Evolutionary conservation across 2,113 vertebrate genomes (phyloP), one percentile per base, ranked within the genome.

Genomic region (Cynoglossus semilaevis): DNA sequence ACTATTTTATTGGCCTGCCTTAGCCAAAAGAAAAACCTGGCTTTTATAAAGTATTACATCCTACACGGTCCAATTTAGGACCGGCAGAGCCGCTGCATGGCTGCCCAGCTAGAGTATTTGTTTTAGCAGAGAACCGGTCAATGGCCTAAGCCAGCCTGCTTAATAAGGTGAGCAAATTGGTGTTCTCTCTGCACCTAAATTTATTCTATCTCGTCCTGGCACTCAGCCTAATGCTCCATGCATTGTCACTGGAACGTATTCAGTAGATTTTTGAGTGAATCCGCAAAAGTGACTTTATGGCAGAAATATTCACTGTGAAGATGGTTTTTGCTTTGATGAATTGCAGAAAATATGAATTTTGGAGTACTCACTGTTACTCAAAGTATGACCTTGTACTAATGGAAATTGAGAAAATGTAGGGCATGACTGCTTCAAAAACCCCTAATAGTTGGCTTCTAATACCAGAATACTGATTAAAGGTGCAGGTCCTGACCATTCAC

Each of bases 151-250:
- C 16, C 22, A 52, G 42, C 41, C 52, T 53, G 52, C 57, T 61
- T 61, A 43, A 37, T 22, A 48, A 51, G 22, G 16, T 34, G 41
- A 44, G 36, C 17, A 60, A 48, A 57, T 52, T 18, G 29, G 17
- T 29, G 34, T 54, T 44, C 18, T 44, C 17, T 43, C 18, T 76
- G 15, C 35, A 22, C 18, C 42, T 5, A 38, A 42, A 15, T 58
- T 37, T 49, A 57, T 37, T 66, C 22, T 51, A 22, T 56, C 38
- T 60, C 51, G 15, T 53, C 29, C 22, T 57, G 36, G 38, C 35
- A 7, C 9, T 22, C 46, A 11, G 37, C 40, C 51, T 43, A 76
- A 66, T 35, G 55, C 51, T 40, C 29, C 13, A 34, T 34, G 22
- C 15, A 48, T 8, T 10, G 9, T 38, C 57, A 34, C n/a, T 22